phyloP scores from a whole-genome alignment of 2,888 invertebrate species.

The Netelia fuscicornis region DNA sequence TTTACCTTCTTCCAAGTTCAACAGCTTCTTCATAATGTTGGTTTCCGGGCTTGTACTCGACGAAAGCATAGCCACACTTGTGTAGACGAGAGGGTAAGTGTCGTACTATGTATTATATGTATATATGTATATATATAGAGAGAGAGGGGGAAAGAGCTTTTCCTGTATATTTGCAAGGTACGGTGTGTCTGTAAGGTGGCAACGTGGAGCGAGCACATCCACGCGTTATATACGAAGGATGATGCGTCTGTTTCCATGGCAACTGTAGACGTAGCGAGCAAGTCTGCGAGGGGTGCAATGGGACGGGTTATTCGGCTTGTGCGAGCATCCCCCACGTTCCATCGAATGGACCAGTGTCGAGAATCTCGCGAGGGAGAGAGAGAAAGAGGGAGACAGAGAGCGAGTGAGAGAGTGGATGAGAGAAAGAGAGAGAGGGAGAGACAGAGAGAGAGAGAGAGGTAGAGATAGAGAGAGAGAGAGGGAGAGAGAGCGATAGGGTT shows the following conservation, averaged over 20 bases:
- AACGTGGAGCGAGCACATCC: conserved; percentile 1
- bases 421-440: no score
- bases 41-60: conserved; percentile 27
- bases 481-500: not conserved
- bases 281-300: conserved; percentile 28
- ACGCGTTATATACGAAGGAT: conserved; percentile 60
- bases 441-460: no score
- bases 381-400: conserved; percentile 14
- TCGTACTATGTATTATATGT: not conserved
- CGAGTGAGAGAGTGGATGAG: not conserved
- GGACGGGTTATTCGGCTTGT: conserved; percentile 68
- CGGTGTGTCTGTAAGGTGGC: not conserved
- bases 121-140: not conserved
- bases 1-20: conserved; percentile 20
- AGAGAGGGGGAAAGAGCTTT: conserved; percentile 5
- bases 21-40: conserved; percentile 16
- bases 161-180: conserved; percentile 6
- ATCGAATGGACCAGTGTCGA: conserved; percentile 62
- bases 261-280: conserved; percentile 72
- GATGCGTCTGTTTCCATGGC: conserved; percentile 80
- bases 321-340: conserved; percentile 73
- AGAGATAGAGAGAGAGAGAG: not conserved
- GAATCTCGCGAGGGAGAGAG: conserved; percentile 7
- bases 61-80: not conserved
- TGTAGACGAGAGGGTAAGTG: conserved; percentile 18